Conservation (phyloP, 2,888 invertebrate genomes). For the Lithosia quadra region DNA sequence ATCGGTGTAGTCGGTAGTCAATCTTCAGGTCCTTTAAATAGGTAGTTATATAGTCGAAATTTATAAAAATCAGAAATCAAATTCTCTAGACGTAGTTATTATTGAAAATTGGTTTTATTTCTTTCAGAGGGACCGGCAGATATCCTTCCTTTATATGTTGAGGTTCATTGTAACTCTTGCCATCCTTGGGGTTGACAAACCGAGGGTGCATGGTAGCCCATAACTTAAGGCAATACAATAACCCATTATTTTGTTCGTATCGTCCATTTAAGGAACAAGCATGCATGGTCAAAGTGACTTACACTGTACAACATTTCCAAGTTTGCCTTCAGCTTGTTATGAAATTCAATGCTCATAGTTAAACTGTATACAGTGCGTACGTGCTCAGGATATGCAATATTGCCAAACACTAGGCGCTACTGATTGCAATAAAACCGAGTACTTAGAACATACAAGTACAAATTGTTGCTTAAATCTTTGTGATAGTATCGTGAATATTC, state of each 20-base stretch:
- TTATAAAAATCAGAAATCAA: not conserved
- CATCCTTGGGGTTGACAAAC: not conserved
- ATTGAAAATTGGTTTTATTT: not conserved
- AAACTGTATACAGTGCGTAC: slow-evolving; percentile 24
- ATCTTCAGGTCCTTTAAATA: fast-evolving
- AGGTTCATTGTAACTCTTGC: not conserved
- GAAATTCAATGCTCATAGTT: slow-evolving; percentile 40
- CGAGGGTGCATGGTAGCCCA: not conserved
- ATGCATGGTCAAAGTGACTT: slow-evolving; percentile 20
- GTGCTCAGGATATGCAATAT: slow-evolving; percentile 46
- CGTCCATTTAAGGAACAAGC: slow-evolving; percentile 8
- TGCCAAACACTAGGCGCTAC: slow-evolving; percentile 26
- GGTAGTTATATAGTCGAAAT: not conserved
- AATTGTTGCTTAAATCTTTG: slow-evolving; percentile 14
- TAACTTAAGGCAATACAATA: slow-evolving; percentile 3
- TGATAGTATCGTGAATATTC: slow-evolving; percentile 15
- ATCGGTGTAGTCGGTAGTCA: too few relatives aligned
- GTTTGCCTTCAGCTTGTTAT: slow-evolving; percentile 33
- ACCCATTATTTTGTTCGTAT: slow-evolving; percentile 5
- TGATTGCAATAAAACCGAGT: slow-evolving; percentile 30
- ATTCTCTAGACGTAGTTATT: not conserved
- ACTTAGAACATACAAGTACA: slow-evolving; percentile 15
- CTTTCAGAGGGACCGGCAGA: not conserved
- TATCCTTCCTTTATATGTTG: not conserved
- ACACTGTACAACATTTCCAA: slow-evolving; percentile 19